phyloP scores from a whole-genome alignment of 2,797 vertebrate species.

The Oceanodroma leucorhoa region DNA sequence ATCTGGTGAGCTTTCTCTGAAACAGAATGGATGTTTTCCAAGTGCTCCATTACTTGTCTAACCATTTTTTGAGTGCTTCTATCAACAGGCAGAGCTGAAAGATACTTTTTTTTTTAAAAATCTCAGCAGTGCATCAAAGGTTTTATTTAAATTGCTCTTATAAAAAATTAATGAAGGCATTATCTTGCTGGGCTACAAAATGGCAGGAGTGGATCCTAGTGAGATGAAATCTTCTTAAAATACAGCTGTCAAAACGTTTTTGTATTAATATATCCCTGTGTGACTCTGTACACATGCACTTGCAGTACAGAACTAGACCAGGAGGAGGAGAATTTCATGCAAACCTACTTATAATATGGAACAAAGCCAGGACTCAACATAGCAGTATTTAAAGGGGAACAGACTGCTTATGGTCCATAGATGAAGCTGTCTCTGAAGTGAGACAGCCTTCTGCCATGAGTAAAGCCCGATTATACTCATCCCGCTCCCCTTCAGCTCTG shows the following conservation, averaged over 20 bases:
- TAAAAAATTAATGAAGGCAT: constrained; percentile 74
- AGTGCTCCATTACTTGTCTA: constrained; percentile 41
- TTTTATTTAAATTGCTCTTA: constrained; percentile 67
- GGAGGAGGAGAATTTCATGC: neutral
- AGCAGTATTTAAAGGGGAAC: neutral
- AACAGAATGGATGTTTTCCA: constrained; percentile 34
- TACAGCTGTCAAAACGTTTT: constrained; percentile 66
- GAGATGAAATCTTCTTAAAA: constrained; percentile 69
- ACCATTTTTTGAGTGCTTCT: constrained; percentile 29
- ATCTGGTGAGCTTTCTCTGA: neutral
- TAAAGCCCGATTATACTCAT: neutral
- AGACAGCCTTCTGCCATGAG: neutral
- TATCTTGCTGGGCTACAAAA: constrained; percentile 67
- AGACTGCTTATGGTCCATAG: neutral
- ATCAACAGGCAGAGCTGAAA: constrained; percentile 54
- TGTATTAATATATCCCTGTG: constrained; percentile 29
- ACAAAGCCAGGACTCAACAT: neutral
- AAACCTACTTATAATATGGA: neutral
- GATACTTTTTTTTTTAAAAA: neutral
- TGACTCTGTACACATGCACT: neutral
- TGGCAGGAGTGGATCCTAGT: constrained; percentile 56
- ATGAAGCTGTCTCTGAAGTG: neutral
- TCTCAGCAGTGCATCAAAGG: constrained; percentile 55
- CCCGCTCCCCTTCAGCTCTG: neutral
- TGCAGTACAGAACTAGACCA: neutral